Percentiles rank a stretch among this genome's conserved stretches.
These are phyloP conservation scores for Hippocampus zosterae DNA, from an alignment of 2,113 vertebrate genomes.

Conservation along the genomic window DNA sequence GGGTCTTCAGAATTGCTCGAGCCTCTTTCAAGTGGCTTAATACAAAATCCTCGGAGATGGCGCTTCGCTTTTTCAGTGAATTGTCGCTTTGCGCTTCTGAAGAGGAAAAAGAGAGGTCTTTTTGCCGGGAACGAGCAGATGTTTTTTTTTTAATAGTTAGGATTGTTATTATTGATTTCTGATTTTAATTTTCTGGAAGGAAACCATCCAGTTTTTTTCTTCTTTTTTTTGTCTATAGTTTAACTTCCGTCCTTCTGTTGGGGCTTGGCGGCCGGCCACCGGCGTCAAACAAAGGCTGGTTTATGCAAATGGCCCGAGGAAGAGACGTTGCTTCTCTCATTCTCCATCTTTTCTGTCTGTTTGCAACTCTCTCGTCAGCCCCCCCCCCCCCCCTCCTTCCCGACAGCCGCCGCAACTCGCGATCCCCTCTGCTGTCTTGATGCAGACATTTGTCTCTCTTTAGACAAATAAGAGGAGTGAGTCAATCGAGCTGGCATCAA, in stretches of 20 bases:
- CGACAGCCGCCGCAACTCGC: conserved; percentile 53
- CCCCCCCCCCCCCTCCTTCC: not conserved
- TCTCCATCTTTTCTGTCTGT: conserved; percentile 36
- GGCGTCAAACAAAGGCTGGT: conserved; percentile 77
- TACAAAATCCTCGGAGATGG: conserved; percentile 56
- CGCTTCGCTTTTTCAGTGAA: conserved; percentile 37
- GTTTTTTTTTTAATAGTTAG: conserved; percentile 51
- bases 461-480: conserved; percentile 29
- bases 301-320: conserved; percentile 74
- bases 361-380: conserved; percentile 49
- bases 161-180: conserved; percentile 67
- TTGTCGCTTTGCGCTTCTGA: conserved; percentile 49
- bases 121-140: conserved; percentile 48
- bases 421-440: conserved; percentile 50
- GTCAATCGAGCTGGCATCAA: conserved; percentile 25
- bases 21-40: conserved; percentile 55
- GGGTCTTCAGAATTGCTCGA: conserved; percentile 52
- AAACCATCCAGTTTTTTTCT: conserved; percentile 63
- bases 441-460: conserved; percentile 55
- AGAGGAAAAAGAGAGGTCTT: conserved; percentile 33
- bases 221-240: conserved; percentile 58
- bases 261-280: conserved; percentile 71
- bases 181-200: conserved; percentile 62
- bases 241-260: conserved; percentile 79
- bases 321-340: conserved; percentile 60